Percentiles rank a stretch among this genome's conserved stretches.
These are phyloP conservation scores for Scytalopus superciliaris DNA, from an alignment of 2,113 vertebrate species.

Conservation along the genomic window DNA sequence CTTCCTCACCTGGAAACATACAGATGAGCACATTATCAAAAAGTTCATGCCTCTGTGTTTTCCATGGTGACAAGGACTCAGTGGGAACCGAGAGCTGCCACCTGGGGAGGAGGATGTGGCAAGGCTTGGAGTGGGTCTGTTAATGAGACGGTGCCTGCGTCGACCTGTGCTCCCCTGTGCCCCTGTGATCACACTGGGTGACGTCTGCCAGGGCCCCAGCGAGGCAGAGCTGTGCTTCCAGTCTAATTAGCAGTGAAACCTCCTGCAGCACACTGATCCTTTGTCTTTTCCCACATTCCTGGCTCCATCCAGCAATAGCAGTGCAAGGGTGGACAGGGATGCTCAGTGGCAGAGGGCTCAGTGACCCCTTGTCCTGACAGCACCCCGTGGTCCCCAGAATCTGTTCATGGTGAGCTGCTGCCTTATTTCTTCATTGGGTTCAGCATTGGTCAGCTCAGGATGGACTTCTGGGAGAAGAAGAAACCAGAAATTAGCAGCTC, in stretches of 20 bases:
- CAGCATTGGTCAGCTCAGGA: neutral
- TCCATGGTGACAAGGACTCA: neutral
- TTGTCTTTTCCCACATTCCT: accelerated
- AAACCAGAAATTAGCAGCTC: accelerated
- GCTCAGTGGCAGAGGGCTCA: neutral
- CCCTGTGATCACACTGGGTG: neutral
- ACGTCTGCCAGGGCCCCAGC: neutral
- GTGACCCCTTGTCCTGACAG: neutral
- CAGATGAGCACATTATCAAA: neutral
- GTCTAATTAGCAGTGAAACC: neutral
- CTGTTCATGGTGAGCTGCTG: neutral
- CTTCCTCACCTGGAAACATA: neutral
- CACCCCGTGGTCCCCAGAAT: neutral
- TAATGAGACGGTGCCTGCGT: neutral
- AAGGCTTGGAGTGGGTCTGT: neutral
- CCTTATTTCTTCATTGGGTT: neutral
- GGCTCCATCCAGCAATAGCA: neutral
- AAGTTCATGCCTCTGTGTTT: accelerated
- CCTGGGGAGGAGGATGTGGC: neutral
- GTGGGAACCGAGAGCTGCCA: neutral
- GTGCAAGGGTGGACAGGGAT: accelerated
- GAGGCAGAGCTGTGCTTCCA: neutral
- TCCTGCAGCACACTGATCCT: neutral
- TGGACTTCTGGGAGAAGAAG: neutral
- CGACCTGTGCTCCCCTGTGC: neutral